Percentiles rank a stretch among this genome's conserved stretches.
phyloP scores from a whole-genome alignment of 2,113 vertebrate species.

The Tenrec ecaudatus region DNA sequence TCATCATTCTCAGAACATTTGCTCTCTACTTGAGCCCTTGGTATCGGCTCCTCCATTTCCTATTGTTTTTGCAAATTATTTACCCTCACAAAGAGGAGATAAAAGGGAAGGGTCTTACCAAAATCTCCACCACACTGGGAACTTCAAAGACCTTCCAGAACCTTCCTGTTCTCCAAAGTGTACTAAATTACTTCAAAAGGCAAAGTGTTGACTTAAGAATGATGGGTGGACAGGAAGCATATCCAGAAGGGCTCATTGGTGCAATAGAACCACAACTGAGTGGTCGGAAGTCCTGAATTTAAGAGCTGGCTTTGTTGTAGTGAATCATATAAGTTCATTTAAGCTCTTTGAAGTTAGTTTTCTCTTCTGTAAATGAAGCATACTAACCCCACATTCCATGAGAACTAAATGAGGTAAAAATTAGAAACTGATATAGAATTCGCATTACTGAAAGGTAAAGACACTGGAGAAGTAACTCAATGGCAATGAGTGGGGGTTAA shows the following conservation, averaged over 20 bases:
- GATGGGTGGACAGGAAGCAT: background rate
- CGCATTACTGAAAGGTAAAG: background rate
- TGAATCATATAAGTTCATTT: background rate
- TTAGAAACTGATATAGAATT: background rate
- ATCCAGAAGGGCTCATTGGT: background rate
- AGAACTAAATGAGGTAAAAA: background rate
- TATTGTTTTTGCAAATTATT: background rate
- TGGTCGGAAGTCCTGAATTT: background rate
- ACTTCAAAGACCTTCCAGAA: background rate
- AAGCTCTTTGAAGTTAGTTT: background rate
- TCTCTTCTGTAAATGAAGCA: background rate
- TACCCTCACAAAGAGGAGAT: background rate
- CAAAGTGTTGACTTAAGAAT: background rate
- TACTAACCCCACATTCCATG: background rate
- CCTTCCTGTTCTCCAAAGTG: background rate
- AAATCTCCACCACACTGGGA: background rate
- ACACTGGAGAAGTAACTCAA: background rate
- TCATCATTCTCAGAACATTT: too few relatives aligned
- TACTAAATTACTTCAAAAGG: background rate
- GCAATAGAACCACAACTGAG: background rate
- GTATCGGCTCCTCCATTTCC: background rate
- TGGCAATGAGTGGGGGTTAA: too few relatives aligned
- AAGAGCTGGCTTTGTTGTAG: background rate
- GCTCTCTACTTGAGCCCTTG: too few relatives aligned
- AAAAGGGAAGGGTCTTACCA: constrained; percentile 33